phyloP scores from a whole-genome alignment of 2,113 vertebrate genomes.

The Cinclus cinclus region DNA sequence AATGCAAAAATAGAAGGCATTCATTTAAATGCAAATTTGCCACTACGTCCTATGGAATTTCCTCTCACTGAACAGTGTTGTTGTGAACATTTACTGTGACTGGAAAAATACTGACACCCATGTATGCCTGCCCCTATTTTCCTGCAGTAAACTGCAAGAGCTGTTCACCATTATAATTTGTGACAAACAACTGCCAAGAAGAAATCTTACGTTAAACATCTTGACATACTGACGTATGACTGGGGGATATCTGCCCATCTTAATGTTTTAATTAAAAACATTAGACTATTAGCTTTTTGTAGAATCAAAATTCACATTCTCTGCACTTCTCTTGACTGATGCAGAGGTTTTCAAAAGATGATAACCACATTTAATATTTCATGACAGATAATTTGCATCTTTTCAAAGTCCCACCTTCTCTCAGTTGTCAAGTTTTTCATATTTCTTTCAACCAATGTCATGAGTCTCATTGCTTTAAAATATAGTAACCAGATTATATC shows the following conservation, averaged over 20 bases:
- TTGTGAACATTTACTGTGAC: neutral
- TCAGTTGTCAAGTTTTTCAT: neutral
- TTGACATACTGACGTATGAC: neutral
- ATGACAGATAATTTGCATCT: neutral
- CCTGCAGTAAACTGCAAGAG: neutral
- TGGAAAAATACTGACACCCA: neutral
- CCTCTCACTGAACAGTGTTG: neutral
- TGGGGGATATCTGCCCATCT: neutral
- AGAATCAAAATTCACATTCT: neutral
- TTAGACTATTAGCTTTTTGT: neutral
- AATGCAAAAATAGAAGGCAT: neutral
- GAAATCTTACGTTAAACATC: neutral
- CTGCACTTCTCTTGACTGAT: neutral
- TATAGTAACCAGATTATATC: neutral
- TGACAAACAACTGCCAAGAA: neutral
- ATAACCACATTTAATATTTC: neutral
- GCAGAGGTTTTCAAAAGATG: neutral
- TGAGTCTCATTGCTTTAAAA: neutral
- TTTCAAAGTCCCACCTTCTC: neutral
- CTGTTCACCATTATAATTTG: neutral
- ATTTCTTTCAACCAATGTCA: neutral
- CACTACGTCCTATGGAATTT: neutral
- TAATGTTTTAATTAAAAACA: slow-evolving; percentile 1
- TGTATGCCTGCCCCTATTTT: neutral
- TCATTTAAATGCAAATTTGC: slow-evolving; percentile 15